Base-by-base conservation (phyloP, 2,888 invertebrate genomes). In the Myopa testacea region DNA sequence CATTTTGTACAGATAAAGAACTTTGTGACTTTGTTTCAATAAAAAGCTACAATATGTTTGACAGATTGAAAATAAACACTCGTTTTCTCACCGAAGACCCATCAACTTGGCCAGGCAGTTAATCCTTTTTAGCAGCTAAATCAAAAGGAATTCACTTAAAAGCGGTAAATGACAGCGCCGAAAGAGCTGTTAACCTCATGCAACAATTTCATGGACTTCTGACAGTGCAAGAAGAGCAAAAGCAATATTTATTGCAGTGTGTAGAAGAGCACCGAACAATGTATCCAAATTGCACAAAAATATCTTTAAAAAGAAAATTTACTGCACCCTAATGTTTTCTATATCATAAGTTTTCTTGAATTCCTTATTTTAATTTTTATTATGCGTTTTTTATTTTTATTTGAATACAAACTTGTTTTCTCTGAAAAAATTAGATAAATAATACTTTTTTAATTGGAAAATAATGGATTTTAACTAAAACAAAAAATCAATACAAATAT, bases 181-280 rank as follows among this genome's bases (percentile, higher is more conserved):
- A 73, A 63, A 73, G 63, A 45, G 50, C 73, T 73, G 73, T 73
- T 62, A n/a, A 62, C 38, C 63, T 73, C 60, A 63, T 26, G 73
- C 73, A 73, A 60, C n/a, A 73, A 38, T 60, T 62, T 38, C 72
- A 72, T 60, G 50, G 58, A 58, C 58, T n/a, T 58, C 14, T 58
- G 16, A 58, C 58, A n/a, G 16, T n/a, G n/a, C 16, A 58, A 58
- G 58, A 58, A 58, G 58, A 58, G n/a, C 14, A 58, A 58, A 58
- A 58, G 58, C 58, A 58, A n/a, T 58, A n/a, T n/a, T n/a, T 58
- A n/a, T 58, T 58, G 58, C 58, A n/a, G 16, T 58, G 58, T 58
- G 58, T 58, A n/a, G 16, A 58, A n/a, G 58, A 58, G 2, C 3
- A 58, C 58, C 14, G 58, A 58, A 58, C 2, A n/a, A n/a, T 58